phyloP scores from a whole-genome alignment of 2,797 vertebrate species.

The Protosalanx chinensis region DNA sequence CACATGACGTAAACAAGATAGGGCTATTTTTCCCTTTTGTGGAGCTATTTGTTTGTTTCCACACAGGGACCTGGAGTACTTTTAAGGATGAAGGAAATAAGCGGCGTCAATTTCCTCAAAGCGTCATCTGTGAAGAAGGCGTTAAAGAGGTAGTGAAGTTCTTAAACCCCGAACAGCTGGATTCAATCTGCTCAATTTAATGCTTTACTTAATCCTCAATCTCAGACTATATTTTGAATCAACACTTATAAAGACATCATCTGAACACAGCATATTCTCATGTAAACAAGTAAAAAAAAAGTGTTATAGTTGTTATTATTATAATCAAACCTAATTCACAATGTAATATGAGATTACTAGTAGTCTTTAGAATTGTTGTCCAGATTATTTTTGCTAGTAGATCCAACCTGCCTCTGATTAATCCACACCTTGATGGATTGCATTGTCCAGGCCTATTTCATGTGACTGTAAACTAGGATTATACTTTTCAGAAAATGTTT shows the following conservation, averaged over 20 bases:
- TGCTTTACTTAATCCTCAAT: conserved; percentile 15
- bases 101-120: conserved; percentile 62
- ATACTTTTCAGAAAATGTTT: not conserved
- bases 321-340: not conserved
- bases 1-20: no score
- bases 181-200: conserved; percentile 71
- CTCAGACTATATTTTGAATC: conserved; percentile 6
- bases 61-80: conserved; percentile 72
- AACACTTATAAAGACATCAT: conserved; percentile 21
- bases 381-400: not conserved
- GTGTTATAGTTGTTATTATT: conserved; percentile 11
- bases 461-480: not conserved
- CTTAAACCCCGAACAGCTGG: conserved; percentile 71
- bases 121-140: conserved; percentile 69
- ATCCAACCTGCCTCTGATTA: conserved; percentile 1
- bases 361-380: conserved; percentile 26
- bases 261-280: conserved; percentile 34
- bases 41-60: not conserved
- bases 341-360: conserved; percentile 12
- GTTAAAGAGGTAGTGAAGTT: conserved; percentile 75
- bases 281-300: conserved; percentile 5
- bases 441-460: not conserved
- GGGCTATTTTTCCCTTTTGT: no score
- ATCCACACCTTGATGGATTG: not conserved
- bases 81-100: conserved; percentile 71